Conservation (phyloP, 2,113 vertebrate species). For the Guaruba guarouba region DNA sequence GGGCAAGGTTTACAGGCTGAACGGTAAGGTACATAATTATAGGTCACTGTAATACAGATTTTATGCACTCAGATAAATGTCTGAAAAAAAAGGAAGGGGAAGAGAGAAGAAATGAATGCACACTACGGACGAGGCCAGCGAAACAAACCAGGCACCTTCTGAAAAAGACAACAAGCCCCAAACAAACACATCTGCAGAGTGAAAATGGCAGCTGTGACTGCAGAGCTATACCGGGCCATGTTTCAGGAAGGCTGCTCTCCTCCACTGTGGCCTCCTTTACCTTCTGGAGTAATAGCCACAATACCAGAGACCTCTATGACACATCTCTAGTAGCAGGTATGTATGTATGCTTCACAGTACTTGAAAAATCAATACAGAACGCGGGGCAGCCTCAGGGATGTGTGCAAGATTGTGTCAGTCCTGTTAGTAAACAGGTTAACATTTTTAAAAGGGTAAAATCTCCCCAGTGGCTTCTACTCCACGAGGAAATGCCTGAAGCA, state of each 20-base stretch:
- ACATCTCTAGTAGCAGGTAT: rapidly evolving
- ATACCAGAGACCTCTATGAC: not conserved
- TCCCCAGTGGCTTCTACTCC: not conserved
- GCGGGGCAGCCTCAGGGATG: not conserved
- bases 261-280: rapidly evolving
- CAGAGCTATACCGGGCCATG: not conserved
- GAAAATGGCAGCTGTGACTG: rapidly evolving
- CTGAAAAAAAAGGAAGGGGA: not conserved
- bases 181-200: not conserved
- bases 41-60: rapidly evolving
- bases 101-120: rapidly evolving
- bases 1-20: not conserved
- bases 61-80: not conserved
- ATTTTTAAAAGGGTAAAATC: not conserved
- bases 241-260: not conserved
- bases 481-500: rapidly evolving
- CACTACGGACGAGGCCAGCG: rapidly evolving
- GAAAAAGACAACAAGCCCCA: not conserved
- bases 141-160: not conserved
- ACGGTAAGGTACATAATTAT: rapidly evolving
- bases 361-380: rapidly evolving
- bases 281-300: not conserved
- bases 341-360: rapidly evolving
- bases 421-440: not conserved
- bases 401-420: rapidly evolving